Base-by-base conservation (phyloP, 2,888 invertebrate genomes). In the Nebria brevicollis region DNA sequence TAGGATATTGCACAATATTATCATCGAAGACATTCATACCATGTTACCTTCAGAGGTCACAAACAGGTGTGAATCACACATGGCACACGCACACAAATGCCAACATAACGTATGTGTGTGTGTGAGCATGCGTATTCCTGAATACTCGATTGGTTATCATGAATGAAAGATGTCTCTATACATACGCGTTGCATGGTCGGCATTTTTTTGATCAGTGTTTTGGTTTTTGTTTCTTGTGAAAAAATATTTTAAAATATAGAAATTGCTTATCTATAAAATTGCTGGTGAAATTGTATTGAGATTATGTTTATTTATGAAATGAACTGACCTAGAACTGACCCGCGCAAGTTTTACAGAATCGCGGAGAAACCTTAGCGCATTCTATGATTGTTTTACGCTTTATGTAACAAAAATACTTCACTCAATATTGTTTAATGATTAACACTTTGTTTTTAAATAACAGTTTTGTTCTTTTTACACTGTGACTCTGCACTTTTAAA, bases 41-140 rank as follows among this genome's bases (percentile, higher is more conserved):
- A 70, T 70, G 25, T 25, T 70, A 70, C 70, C 70, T 70, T 70
- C 70, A 26, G 70, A 70, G 70, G 70, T 70, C 70, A 70, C 70
- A 70, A 11, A 26, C 70, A 25, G 70, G 70, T 70, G 70, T 70
- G 70, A 70, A 70, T 70, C 70, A 70, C 34, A 70, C 70, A 70
- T 34, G 25, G 25, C 34, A 34, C 34, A 34, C 34, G 5, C 34
- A 34, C 1, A 34, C 34, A 34, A 34, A 26, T 70, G 26, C 26
- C 70, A 26, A 66, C 25, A 1, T 2, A 66, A 66, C 6, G 8
- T 25, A 10, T 66, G 8, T 13, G 25, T 66, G 25, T 25, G 15
- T 66, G 15, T 66, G 66, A 15, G 66, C 66, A 13, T 25, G 66
- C 66, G 15, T 66, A 66, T 25, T 25, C 66, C 13, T 54, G 54